These are phyloP conservation scores for Drosophila pachea DNA, from an alignment of 1,140 invertebrate species.

Conservation along the genomic window DNA sequence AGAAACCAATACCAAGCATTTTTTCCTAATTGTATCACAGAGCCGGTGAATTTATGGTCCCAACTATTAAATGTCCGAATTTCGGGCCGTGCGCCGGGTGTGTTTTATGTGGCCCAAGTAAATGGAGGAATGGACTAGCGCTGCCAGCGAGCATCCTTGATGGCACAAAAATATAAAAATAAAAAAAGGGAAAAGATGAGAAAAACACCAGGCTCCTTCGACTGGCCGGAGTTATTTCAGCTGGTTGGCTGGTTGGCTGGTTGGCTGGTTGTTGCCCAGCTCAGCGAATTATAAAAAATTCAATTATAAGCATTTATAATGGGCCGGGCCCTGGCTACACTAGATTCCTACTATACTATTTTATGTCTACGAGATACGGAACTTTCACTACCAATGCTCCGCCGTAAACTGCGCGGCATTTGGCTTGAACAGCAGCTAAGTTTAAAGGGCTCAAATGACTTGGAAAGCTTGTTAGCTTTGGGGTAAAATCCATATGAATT, in stretches of 20 bases:
- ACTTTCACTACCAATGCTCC: constrained; percentile 27
- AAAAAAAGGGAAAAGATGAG: not conserved
- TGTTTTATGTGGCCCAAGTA: constrained; percentile 50
- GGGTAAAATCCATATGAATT: too few relatives aligned
- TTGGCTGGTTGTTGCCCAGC: constrained; percentile 29
- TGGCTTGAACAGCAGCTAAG: not conserved
- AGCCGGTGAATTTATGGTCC: constrained; percentile 59
- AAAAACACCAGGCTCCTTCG: constrained; percentile 16
- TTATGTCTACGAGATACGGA: constrained; percentile 26
- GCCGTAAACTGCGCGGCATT: not conserved
- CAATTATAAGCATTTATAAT: constrained; percentile 70
- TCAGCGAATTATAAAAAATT: constrained; percentile 70
- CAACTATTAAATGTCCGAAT: constrained; percentile 42
- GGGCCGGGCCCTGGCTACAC: constrained; percentile 40
- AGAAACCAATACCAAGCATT: constrained; percentile 56
- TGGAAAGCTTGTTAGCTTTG: too few relatives aligned
- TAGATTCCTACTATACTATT: constrained; percentile 20
- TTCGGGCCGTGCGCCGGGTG: constrained; percentile 24
- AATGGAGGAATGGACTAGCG: constrained; percentile 3
- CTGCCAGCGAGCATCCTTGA: constrained; percentile 5
- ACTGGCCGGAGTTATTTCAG: constrained; percentile 18
- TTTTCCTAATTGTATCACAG: constrained; percentile 60
- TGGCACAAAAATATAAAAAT: not conserved
- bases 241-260: constrained; percentile 19
- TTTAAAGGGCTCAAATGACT: too few relatives aligned